Conservation (phyloP, 2,888 invertebrate species). For the Phania funesta region DNA sequence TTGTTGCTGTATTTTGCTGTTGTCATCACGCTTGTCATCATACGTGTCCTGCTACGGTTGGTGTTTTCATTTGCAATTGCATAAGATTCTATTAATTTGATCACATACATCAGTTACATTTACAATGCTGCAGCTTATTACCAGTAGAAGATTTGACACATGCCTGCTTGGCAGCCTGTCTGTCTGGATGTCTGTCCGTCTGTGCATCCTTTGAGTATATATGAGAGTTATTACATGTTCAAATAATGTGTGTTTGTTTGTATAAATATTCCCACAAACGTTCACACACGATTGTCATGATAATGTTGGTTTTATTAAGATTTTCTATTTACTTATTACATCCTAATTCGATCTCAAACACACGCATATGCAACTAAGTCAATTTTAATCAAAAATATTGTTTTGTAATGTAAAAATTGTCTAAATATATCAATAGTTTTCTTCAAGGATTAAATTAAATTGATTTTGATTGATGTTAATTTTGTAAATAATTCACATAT, state of each 20-base stretch:
- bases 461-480: slow-evolving; percentile 64
- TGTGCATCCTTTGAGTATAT: slow-evolving; percentile 57
- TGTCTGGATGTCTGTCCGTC: background rate
- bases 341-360: background rate
- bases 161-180: slow-evolving; percentile 30
- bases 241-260: background rate
- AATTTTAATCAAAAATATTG: slow-evolving; percentile 43
- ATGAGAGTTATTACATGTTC: slow-evolving; percentile 55
- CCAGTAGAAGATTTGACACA: slow-evolving; percentile 52
- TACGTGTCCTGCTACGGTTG: slow-evolving; percentile 58
- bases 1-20: slow-evolving; percentile 32
- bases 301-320: slow-evolving; percentile 19
- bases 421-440: slow-evolving; percentile 64
- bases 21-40: slow-evolving; percentile 67
- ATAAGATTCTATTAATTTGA: slow-evolving; percentile 66
- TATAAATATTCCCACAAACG: background rate
- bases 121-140: slow-evolving; percentile 41
- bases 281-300: slow-evolving; percentile 5
- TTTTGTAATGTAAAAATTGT: slow-evolving; percentile 41
- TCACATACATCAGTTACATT: slow-evolving; percentile 55
- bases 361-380: background rate
- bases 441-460: slow-evolving; percentile 64
- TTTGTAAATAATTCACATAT: slow-evolving; percentile 28
- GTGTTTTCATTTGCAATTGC: slow-evolving; percentile 51
- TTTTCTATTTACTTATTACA: slow-evolving; percentile 38